Percentiles rank a stretch among this genome's conserved stretches.
Conservation (phyloP, 1,140 invertebrate species). For the Drosophila pachea region DNA sequence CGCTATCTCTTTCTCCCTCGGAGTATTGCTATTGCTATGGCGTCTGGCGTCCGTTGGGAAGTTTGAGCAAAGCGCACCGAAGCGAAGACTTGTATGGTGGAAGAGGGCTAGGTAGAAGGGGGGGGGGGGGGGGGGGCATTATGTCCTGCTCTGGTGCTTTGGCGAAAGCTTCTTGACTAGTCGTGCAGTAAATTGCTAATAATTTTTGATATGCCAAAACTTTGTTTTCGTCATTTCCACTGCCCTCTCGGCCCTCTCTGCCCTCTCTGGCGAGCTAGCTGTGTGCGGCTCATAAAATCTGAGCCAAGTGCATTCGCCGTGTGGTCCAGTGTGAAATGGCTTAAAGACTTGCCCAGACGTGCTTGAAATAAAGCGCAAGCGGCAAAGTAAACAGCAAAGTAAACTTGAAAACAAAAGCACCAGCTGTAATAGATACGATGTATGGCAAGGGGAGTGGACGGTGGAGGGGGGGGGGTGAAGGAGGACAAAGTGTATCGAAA, state of each 20-base stretch:
- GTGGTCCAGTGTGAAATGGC: slow-evolving; percentile 28
- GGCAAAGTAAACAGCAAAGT: slow-evolving; percentile 37
- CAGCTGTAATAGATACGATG: background rate
- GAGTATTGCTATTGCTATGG: slow-evolving; percentile 41
- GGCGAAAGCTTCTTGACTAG: slow-evolving; percentile 46
- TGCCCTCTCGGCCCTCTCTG: slow-evolving; percentile 27
- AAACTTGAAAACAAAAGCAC: slow-evolving; percentile 33
- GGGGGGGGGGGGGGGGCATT: background rate
- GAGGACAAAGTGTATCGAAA: too few relatives aligned
- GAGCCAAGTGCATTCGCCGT: slow-evolving; percentile 36
- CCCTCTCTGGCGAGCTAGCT: background rate
- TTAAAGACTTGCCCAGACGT: slow-evolving; percentile 27
- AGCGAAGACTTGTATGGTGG: background rate
- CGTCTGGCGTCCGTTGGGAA: slow-evolving; percentile 61
- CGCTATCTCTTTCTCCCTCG: background rate
- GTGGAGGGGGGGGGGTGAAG: background rate
- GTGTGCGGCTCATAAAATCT: slow-evolving; percentile 22
- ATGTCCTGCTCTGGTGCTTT: background rate
- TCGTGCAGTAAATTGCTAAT: slow-evolving; percentile 77
- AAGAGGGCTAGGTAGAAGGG: too few relatives aligned
- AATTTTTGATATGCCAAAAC: slow-evolving; percentile 69
- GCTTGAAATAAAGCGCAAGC: slow-evolving; percentile 15
- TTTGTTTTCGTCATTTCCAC: slow-evolving; percentile 40
- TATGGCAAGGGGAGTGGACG: background rate
- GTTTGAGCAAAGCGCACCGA: background rate